phyloP scores from a whole-genome alignment of 53 echinoderm and acorn worm genomes.

The Patiria pectinifera region DNA sequence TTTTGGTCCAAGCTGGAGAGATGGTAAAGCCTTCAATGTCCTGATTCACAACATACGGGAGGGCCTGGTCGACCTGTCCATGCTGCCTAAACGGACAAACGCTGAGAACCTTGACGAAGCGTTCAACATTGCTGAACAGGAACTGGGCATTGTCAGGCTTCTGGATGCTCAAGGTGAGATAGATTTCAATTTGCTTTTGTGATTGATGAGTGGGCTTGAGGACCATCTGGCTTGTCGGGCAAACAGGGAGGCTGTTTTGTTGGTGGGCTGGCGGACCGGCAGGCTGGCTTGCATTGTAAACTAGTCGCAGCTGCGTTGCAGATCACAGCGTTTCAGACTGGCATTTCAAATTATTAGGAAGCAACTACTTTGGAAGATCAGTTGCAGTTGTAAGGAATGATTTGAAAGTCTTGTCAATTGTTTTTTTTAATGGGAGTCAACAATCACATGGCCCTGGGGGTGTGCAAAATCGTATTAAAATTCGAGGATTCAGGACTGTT shows the following conservation, averaged over 20 bases:
- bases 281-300: too few relatives aligned
- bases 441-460: too few relatives aligned
- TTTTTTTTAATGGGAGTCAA: too few relatives aligned
- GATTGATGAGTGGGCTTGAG: background rate
- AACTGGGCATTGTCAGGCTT: constrained; percentile 88
- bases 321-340: background rate
- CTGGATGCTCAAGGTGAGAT: constrained; percentile 91
- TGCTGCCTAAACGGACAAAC: constrained; percentile 75
- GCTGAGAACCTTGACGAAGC: constrained; percentile 89
- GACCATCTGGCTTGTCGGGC: too few relatives aligned
- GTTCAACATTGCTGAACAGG: constrained; percentile 84
- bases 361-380: too few relatives aligned
- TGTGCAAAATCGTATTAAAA: too few relatives aligned
- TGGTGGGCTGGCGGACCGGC: background rate
- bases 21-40: constrained; percentile 93
- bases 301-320: too few relatives aligned
- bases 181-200: background rate
- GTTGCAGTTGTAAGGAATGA: too few relatives aligned
- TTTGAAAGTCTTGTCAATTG: too few relatives aligned
- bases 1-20: constrained; percentile 98
- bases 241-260: too few relatives aligned
- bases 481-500: too few relatives aligned
- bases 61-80: constrained; percentile 81
- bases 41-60: constrained; percentile 86
- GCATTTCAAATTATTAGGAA: background rate